Evolutionary conservation across 2,888 invertebrate species (phyloP), one percentile per base, ranked within the genome.

Genomic region (Andrena flavipes): DNA sequence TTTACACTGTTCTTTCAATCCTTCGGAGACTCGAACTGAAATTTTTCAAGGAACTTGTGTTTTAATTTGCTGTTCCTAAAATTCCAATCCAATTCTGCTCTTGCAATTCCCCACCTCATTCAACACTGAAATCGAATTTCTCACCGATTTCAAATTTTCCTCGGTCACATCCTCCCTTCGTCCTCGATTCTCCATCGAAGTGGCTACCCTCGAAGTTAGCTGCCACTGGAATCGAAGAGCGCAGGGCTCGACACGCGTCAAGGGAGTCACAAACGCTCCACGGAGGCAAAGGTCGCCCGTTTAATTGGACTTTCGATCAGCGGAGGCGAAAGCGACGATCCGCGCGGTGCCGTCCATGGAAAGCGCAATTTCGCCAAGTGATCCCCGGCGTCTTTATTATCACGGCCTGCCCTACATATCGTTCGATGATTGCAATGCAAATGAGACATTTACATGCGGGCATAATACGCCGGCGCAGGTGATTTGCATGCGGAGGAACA

Each of bases 371-470:
- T 71, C 77, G 60, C 16, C 67, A 35, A 64, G 65, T 33, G 76
- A 76, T 65, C 65, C 26, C 49, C 54, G 42, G 77, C 54, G 71
- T 80, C 67, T 71, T 80, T 72, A 71, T 70, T 76, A 69, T 76
- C 76, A 62, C 71, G 67, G 60, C 20, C 5, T 67, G 80, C 48
- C 67, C 80, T 63, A 71, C 71, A 80, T 76, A 80, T 76, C 62
- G 65, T 48, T 33, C 68, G 49, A 76, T 76, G 76, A 80, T 80
- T 71, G 76, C 67, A n/a, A 80, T 80, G 80, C 76, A 80, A 80
- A 80, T 76, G 51, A 62, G 71, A 48, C 56, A 76, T 77, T 77
- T 77, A 67, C 59, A 77, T 80, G 77, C 80, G 33, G 62, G 75
- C 67, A 65, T 71, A 77, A 76, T 77, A 77, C 29, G 62, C 54